Evolutionary conservation across 2,113 vertebrate genomes (phyloP).

Genomic region (Ictalurus punctatus): DNA sequence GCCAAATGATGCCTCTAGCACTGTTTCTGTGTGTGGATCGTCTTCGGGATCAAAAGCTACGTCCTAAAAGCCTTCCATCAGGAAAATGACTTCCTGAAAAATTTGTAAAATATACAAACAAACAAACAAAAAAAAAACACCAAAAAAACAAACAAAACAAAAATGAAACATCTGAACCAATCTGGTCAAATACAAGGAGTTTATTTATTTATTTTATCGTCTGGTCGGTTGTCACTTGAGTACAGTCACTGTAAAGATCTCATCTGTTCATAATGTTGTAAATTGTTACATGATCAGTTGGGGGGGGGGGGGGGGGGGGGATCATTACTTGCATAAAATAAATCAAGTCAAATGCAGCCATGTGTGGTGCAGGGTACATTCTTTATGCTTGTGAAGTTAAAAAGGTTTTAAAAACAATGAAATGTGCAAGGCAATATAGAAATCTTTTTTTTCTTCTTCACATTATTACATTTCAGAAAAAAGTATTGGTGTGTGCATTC

Average conservation of each 20-base stretch:
- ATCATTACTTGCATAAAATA: conserved; percentile 62
- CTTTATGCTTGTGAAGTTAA: conserved; percentile 44
- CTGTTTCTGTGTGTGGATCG: conserved; percentile 4
- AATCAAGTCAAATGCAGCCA: conserved; percentile 56
- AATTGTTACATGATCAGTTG: conserved; percentile 61
- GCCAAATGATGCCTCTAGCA: conserved; percentile 23
- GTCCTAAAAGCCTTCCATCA: conserved; percentile 9
- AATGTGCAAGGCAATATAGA: background rate
- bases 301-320: conserved; percentile 14
- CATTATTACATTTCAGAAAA: background rate
- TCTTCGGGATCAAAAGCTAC: background rate
- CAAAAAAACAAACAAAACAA: background rate
- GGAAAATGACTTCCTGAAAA: background rate
- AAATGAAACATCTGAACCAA: background rate
- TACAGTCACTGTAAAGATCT: conserved; percentile 34
- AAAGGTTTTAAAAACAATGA: background rate
- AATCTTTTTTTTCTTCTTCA: background rate
- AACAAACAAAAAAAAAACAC: background rate
- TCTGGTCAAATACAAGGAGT: conserved; percentile 23
- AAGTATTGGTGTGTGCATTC: conserved; percentile 6
- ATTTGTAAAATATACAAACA: background rate
- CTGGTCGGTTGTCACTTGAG: conserved; percentile 12
- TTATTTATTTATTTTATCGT: conserved; percentile 56
- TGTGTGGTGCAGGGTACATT: conserved; percentile 70
- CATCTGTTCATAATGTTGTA: conserved; percentile 63